Evolutionary conservation across 2,888 invertebrate species (phyloP).

Genomic region (Chalcosyrphus nemorum): DNA sequence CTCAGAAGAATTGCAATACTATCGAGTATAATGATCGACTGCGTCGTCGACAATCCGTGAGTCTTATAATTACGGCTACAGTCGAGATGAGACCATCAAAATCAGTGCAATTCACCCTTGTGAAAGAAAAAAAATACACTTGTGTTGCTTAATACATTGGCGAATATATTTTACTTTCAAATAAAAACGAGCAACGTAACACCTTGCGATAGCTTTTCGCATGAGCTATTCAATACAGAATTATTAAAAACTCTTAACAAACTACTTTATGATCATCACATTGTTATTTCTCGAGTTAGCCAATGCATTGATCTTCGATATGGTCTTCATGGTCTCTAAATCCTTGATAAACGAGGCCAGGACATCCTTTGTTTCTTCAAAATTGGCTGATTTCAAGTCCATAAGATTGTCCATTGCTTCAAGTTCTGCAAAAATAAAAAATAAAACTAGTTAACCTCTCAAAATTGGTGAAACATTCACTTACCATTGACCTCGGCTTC

Average conservation of each 20-base stretch:
- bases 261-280: conserved; percentile 31
- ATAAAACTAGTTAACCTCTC: no score
- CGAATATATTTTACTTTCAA: neutral
- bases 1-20: no score
- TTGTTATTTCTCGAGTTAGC: conserved; percentile 76
- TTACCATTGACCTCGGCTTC: conserved; percentile 88
- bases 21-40: no score
- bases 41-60: no score
- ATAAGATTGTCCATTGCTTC: conserved; percentile 80
- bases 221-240: no score
- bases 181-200: neutral
- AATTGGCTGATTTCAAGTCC: conserved; percentile 83
- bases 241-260: neutral
- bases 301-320: conserved; percentile 84
- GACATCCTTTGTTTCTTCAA: conserved; percentile 87
- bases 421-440: conserved; percentile 75
- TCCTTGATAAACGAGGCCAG: conserved; percentile 89
- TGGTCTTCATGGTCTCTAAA: conserved; percentile 86
- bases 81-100: no score
- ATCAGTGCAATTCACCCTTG: no score
- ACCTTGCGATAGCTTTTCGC: neutral
- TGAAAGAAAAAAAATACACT: neutral
- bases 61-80: no score
- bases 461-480: neutral
- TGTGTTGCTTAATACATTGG: neutral